Evolutionary conservation across 2,888 invertebrate genomes (phyloP).

Genomic region (Alsophila aescularia): DNA sequence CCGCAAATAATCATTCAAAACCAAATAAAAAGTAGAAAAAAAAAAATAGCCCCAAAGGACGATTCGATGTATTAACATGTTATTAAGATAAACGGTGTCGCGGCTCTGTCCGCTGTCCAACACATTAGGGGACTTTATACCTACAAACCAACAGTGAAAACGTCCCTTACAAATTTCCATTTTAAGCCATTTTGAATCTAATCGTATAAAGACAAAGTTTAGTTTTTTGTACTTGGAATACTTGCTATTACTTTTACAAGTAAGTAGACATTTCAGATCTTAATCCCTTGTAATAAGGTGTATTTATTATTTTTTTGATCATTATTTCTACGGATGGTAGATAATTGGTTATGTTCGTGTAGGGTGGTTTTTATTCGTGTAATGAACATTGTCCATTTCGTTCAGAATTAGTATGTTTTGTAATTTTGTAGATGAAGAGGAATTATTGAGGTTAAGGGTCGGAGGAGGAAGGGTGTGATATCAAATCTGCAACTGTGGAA

Average conservation of each 20-base stretch:
- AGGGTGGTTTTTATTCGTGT: slow-evolving; percentile 28
- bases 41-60: slow-evolving; percentile 50
- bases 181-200: slow-evolving; percentile 4
- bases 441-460: slow-evolving; percentile 4
- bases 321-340: slow-evolving; percentile 22
- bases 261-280: neutral
- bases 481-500: no score
- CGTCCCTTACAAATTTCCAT: neutral
- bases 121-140: slow-evolving; percentile 27
- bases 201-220: neutral
- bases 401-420: slow-evolving; percentile 19
- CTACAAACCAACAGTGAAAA: slow-evolving; percentile 14
- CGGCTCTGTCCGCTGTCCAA: slow-evolving; percentile 39
- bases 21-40: slow-evolving; percentile 45
- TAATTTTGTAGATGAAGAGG: slow-evolving; percentile 20
- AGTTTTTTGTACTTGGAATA: neutral
- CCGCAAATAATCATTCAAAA: slow-evolving; percentile 59
- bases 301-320: neutral
- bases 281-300: slow-evolving; percentile 1
- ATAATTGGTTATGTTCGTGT: slow-evolving; percentile 38
- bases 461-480: no score
- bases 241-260: neutral
- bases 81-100: slow-evolving; percentile 73
- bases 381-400: slow-evolving; percentile 29
- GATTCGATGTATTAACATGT: slow-evolving; percentile 62